phyloP scores from a whole-genome alignment of 2,888 invertebrate species.

The Drosophila algonquin region DNA sequence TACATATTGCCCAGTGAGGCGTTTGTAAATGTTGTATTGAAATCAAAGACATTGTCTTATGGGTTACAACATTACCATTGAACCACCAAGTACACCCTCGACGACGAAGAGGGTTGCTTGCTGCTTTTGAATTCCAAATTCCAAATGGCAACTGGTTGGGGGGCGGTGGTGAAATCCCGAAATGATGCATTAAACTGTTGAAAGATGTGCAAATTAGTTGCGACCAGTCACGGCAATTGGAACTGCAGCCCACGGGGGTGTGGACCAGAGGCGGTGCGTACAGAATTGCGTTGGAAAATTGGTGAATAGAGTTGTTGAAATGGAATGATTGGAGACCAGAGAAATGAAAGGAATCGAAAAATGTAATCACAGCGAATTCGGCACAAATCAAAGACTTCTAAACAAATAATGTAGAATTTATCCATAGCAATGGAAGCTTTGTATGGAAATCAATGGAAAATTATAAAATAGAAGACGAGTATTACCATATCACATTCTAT shows the following conservation, averaged over 20 bases:
- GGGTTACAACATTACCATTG: conserved; percentile 34
- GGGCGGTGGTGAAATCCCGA: conserved; percentile 1
- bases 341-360: neutral
- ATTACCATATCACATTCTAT: neutral
- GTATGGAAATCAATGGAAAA: too few relatives aligned
- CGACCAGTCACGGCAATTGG: conserved; percentile 25
- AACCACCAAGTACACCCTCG: conserved; percentile 28
- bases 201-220: conserved; percentile 58
- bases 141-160: neutral
- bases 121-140: conserved; percentile 20
- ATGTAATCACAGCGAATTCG: neutral
- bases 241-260: conserved; percentile 11
- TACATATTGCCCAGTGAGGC: conserved; percentile 2
- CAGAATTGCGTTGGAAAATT: neutral
- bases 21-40: conserved; percentile 31
- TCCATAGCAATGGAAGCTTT: neutral
- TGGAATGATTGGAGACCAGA: conserved; percentile 22
- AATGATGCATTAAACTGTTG: conserved; percentile 48
- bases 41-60: conserved; percentile 35
- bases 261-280: neutral
- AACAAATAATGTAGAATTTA: neutral
- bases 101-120: conserved; percentile 23
- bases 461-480: too few relatives aligned
- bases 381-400: neutral
- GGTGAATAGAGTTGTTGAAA: conserved; percentile 34